Evolutionary conservation across 2,113 vertebrate genomes (phyloP).

Genomic region (Boleophthalmus pectinirostris): DNA sequence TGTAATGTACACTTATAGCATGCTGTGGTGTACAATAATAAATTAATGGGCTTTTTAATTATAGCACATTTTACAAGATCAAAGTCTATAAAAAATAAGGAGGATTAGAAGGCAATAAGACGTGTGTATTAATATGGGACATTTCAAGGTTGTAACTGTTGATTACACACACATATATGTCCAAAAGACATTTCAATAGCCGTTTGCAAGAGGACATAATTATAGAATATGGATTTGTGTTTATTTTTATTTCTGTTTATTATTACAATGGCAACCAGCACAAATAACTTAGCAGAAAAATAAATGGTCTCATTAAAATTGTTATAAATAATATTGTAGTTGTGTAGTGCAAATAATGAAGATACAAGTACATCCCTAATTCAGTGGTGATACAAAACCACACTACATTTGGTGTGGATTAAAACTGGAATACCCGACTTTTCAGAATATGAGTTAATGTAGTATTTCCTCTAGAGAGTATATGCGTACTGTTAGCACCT

Average conservation of each 20-base stretch:
- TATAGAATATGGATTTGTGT: conserved; percentile 51
- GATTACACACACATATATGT: conserved; percentile 10
- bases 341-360: background rate
- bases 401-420: no score
- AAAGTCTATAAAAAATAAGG: conserved; percentile 24
- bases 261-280: conserved; percentile 46
- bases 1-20: conserved; percentile 17
- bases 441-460: no score
- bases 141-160: conserved; percentile 20
- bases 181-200: background rate
- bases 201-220: conserved; percentile 40
- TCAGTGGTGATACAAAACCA: no score
- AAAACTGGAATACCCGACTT: no score
- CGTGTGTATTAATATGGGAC: background rate
- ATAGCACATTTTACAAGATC: conserved; percentile 14
- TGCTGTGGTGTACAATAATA: conserved; percentile 21
- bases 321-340: background rate
- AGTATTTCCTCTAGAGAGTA: no score
- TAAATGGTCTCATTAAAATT: conserved; percentile 57
- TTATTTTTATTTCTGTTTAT: conserved; percentile 60
- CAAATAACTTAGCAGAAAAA: conserved; percentile 54
- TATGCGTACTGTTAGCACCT: no score
- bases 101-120: conserved; percentile 9
- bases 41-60: conserved; percentile 41
- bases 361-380: no score